Evolutionary conservation across 2,888 invertebrate genomes (phyloP).

Genomic region (Apantesis nais): DNA sequence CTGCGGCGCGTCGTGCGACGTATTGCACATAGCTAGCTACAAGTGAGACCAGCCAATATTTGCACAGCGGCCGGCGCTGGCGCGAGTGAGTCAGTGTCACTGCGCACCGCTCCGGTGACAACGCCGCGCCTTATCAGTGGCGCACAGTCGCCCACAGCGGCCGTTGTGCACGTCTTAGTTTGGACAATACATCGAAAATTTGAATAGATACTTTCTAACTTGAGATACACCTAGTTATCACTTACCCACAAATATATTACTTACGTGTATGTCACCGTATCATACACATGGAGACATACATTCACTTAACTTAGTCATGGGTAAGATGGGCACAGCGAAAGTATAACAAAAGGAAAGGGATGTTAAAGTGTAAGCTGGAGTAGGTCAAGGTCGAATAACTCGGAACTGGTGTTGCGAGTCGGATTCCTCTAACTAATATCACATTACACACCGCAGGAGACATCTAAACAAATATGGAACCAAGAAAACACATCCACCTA

Average conservation of each 20-base stretch:
- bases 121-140: slow-evolving; percentile 18
- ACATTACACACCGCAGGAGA: not conserved
- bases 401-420: not conserved
- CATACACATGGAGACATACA: not conserved
- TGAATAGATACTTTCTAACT: no score
- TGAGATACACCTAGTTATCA: not conserved
- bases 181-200: not conserved
- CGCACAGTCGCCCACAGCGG: slow-evolving; percentile 14
- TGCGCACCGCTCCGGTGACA: not conserved
- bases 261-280: no score
- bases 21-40: slow-evolving; percentile 5
- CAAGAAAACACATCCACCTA: not conserved
- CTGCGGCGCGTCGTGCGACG: slow-evolving; percentile 1
- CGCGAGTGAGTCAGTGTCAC: slow-evolving; percentile 22
- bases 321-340: not conserved
- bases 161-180: slow-evolving; percentile 1
- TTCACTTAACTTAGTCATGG: not conserved
- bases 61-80: not conserved
- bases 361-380: not conserved
- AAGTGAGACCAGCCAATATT: not conserved
- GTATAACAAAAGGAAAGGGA: not conserved
- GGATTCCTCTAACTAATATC: not conserved
- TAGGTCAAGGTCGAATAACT: not conserved
- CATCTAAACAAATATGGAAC: not conserved
- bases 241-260: not conserved